Conservation (phyloP, 2,113 vertebrate species). For the Muscicapa adusta region DNA sequence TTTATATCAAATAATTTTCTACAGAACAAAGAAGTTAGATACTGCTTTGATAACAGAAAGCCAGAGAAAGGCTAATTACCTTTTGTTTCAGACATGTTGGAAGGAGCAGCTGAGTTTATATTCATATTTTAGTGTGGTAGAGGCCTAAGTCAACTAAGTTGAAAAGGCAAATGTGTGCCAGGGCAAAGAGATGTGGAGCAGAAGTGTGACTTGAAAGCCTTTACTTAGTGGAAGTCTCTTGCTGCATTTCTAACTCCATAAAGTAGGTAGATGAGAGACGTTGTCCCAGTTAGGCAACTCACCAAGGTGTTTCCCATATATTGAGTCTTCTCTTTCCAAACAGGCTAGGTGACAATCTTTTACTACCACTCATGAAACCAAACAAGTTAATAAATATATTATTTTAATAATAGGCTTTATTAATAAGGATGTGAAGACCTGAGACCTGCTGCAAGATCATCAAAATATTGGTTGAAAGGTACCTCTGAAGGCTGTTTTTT, state of each 20-base stretch:
- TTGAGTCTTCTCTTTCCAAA: neutral
- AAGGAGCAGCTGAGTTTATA: neutral
- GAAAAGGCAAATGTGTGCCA: neutral
- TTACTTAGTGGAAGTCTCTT: neutral
- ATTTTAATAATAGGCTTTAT: constrained; percentile 21
- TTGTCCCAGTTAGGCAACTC: neutral
- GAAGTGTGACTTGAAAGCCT: neutral
- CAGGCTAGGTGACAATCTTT: constrained; percentile 50
- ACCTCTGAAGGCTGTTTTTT: neutral
- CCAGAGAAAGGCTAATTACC: neutral
- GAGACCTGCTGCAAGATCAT: neutral
- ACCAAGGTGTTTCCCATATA: neutral
- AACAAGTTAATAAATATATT: neutral
- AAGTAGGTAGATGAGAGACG: neutral
- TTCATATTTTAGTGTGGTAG: neutral
- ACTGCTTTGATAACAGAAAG: neutral
- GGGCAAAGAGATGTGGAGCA: neutral
- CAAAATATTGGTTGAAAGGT: neutral
- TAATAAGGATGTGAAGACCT: neutral
- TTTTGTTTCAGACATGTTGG: neutral
- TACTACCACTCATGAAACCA: neutral
- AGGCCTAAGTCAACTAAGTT: neutral
- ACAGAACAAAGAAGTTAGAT: neutral
- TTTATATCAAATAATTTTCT: neutral
- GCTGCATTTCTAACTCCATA: neutral